phyloP scores from a whole-genome alignment of 1,140 invertebrate genomes.

The Drosophila athabasca region DNA sequence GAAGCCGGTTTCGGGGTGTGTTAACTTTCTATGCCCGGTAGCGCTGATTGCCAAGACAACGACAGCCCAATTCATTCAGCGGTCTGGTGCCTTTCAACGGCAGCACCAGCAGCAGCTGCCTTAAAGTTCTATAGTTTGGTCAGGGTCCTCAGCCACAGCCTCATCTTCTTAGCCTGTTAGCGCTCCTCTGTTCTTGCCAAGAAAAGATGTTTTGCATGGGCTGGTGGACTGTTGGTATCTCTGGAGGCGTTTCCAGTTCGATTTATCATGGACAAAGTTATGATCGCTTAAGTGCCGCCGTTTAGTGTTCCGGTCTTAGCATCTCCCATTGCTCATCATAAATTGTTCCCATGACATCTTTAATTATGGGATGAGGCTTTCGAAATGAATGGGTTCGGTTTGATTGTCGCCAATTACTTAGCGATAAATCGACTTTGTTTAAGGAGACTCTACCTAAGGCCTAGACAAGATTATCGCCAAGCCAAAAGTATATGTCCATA shows the following conservation, averaged over 20 bases:
- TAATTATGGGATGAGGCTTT: constrained; percentile 54
- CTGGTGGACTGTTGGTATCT: constrained; percentile 27
- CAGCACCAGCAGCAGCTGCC: constrained; percentile 39
- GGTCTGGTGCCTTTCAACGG: constrained; percentile 51
- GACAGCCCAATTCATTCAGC: constrained; percentile 69
- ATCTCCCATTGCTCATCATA: constrained; percentile 54
- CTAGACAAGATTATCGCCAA: too few species aligned
- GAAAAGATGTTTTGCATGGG: constrained; percentile 52
- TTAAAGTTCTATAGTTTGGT: constrained; percentile 10
- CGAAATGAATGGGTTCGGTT: constrained; percentile 15
- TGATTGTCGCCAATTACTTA: constrained; percentile 18
- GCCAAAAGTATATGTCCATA: too few species aligned
- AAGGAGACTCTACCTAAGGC: neutral
- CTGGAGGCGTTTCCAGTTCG: constrained; percentile 68
- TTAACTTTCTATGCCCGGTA: constrained; percentile 77
- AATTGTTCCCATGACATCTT: constrained; percentile 66
- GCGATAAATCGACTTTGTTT: constrained; percentile 23
- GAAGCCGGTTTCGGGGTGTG: constrained; percentile 71
- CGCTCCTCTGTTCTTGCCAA: constrained; percentile 13
- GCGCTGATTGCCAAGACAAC: constrained; percentile 72
- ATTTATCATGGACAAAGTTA: constrained; percentile 74
- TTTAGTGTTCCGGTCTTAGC: constrained; percentile 56
- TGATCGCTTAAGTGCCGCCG: constrained; percentile 73
- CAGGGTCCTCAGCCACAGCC: constrained; percentile 23
- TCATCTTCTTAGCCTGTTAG: neutral